A percentile compares a stretch with the other conserved stretches of the same genome.
phyloP scores from a whole-genome alignment of 2,888 invertebrate genomes.

The Gerris lacustris region DNA sequence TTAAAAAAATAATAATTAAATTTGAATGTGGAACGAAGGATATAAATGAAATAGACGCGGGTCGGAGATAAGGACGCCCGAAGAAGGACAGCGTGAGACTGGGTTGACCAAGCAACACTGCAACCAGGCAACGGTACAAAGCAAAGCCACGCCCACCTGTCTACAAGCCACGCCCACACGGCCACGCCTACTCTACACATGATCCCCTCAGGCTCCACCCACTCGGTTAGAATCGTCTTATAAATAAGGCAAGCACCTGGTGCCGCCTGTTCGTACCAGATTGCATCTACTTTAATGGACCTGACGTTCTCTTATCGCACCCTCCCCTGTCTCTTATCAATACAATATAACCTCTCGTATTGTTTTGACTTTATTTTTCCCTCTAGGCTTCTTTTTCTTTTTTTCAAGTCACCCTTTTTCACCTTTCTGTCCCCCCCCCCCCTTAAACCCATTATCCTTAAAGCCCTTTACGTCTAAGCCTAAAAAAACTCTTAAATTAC shows the following conservation, averaged over 20 bases:
- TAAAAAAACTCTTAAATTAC: too few relatives aligned
- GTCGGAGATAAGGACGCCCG: background rate
- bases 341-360: background rate
- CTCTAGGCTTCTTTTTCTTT: background rate
- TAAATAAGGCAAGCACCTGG: background rate
- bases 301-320: background rate
- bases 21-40: too few relatives aligned
- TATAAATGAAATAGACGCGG: too few relatives aligned
- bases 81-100: background rate
- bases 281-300: constrained; percentile 3
- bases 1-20: too few relatives aligned
- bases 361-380: background rate
- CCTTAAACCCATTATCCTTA: too few relatives aligned
- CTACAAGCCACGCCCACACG: background rate
- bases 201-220: background rate
- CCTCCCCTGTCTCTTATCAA: background rate
- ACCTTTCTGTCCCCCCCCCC: background rate
- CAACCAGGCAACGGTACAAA: background rate
- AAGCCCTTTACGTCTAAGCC: too few relatives aligned
- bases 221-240: background rate
- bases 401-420: background rate
- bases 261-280: background rate
- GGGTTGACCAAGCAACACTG: background rate
- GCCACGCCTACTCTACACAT: background rate
- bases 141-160: background rate